Evolutionary conservation across 2,113 vertebrate genomes (phyloP).

Genomic region (Hydrochoerus hydrochaeris): DNA sequence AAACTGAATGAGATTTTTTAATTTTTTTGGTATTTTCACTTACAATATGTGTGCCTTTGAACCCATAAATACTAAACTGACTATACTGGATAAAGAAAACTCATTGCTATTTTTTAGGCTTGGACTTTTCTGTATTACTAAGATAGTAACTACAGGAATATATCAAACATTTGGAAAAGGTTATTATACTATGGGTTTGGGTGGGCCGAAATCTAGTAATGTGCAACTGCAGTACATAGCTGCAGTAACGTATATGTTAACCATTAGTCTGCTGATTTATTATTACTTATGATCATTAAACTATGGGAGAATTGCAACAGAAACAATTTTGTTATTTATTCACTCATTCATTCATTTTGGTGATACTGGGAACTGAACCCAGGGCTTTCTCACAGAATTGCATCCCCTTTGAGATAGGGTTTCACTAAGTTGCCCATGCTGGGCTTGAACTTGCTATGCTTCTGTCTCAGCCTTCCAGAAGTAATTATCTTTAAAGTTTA

Average conservation of each 20-base stretch:
- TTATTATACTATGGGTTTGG: conserved; percentile 20
- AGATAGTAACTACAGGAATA: background rate
- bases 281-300: background rate
- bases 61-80: background rate
- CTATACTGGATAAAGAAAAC: background rate
- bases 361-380: background rate
- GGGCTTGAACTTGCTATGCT: background rate
- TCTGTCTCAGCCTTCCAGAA: background rate
- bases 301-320: background rate
- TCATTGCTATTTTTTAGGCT: background rate
- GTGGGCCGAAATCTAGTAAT: background rate
- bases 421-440: background rate
- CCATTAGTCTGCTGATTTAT: background rate
- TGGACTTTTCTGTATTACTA: background rate
- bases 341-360: background rate
- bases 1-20: background rate
- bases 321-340: background rate
- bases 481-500: background rate
- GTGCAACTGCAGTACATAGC: background rate
- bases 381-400: background rate
- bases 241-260: background rate
- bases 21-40: background rate
- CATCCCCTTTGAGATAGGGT: background rate
- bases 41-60: conserved; percentile 20
- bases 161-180: conserved; percentile 27